Evolutionary conservation across 2,888 invertebrate species (phyloP).

Genomic region (Philereme transversata): DNA sequence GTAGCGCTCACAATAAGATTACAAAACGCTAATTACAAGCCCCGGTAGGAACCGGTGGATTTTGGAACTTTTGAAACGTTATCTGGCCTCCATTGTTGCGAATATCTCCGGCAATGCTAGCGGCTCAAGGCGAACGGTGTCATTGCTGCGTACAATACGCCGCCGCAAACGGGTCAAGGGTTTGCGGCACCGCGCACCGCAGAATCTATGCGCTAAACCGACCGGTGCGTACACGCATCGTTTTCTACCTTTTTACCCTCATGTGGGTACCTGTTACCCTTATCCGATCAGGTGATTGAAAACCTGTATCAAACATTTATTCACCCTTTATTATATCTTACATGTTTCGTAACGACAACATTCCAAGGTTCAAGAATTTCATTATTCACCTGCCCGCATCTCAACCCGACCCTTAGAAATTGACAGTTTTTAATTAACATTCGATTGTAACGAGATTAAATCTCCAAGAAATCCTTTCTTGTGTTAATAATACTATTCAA

Average conservation of each 20-base stretch:
- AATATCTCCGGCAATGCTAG: slow-evolving; percentile 83
- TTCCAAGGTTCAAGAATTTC: slow-evolving; percentile 64
- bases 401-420: slow-evolving; percentile 49
- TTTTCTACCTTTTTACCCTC: slow-evolving; percentile 41
- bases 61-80: slow-evolving; percentile 83
- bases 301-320: slow-evolving; percentile 57
- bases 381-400: slow-evolving; percentile 74
- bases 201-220: slow-evolving; percentile 30
- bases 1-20: slow-evolving; percentile 54
- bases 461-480: slow-evolving; percentile 42
- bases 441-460: slow-evolving; percentile 51
- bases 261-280: slow-evolving; percentile 72
- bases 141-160: slow-evolving; percentile 82
- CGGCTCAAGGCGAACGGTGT: slow-evolving; percentile 83
- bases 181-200: slow-evolving; percentile 58
- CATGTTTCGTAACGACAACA: slow-evolving; percentile 58
- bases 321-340: slow-evolving; percentile 57
- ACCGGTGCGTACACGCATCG: slow-evolving; percentile 35
- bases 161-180: slow-evolving; percentile 80
- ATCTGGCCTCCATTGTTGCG: slow-evolving; percentile 84
- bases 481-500: slow-evolving; percentile 33
- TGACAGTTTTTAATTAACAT: slow-evolving; percentile 57
- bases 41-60: slow-evolving; percentile 70
- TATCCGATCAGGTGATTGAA: slow-evolving; percentile 70
- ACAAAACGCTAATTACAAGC: slow-evolving; percentile 72